Conservation (phyloP, 2,888 invertebrate species). For the Syrista parreyssii region DNA sequence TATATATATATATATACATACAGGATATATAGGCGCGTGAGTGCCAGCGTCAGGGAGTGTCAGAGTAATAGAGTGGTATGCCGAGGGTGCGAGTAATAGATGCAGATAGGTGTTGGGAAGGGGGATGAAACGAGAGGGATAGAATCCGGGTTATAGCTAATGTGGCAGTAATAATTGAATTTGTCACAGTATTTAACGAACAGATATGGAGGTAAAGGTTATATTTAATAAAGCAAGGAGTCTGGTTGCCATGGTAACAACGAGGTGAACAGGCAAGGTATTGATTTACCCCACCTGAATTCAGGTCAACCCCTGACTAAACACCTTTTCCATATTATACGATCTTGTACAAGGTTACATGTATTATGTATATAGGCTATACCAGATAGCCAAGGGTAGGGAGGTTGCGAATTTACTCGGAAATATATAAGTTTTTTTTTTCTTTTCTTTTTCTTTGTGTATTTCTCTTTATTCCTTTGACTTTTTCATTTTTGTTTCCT, state of each 20-base stretch:
- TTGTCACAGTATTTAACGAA: not conserved
- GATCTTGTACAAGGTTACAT: constrained; percentile 27
- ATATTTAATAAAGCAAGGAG: constrained; percentile 64
- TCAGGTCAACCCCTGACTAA: constrained; percentile 65
- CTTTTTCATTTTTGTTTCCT: not conserved
- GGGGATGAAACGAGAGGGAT: not conserved
- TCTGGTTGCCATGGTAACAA: constrained; percentile 63
- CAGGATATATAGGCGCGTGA: not conserved
- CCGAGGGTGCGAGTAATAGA: not conserved
- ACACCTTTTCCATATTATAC: constrained; percentile 57
- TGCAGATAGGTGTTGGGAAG: not conserved
- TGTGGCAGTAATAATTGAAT: constrained; percentile 42
- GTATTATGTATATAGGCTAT: constrained; percentile 20
- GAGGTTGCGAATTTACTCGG: not conserved
- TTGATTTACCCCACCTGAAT: constrained; percentile 66
- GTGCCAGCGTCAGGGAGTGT: not conserved
- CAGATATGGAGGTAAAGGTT: constrained; percentile 31
- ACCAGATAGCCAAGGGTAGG: not conserved
- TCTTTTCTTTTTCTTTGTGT: not conserved
- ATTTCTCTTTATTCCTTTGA: not conserved
- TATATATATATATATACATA: not conserved
- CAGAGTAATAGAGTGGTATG: not conserved
- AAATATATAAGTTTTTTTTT: not conserved
- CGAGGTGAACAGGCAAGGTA: constrained; percentile 60
- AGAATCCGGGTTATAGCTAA: constrained; percentile 56